phyloP scores from a whole-genome alignment of 2,797 vertebrate genomes.

The Poecilia wingei region DNA sequence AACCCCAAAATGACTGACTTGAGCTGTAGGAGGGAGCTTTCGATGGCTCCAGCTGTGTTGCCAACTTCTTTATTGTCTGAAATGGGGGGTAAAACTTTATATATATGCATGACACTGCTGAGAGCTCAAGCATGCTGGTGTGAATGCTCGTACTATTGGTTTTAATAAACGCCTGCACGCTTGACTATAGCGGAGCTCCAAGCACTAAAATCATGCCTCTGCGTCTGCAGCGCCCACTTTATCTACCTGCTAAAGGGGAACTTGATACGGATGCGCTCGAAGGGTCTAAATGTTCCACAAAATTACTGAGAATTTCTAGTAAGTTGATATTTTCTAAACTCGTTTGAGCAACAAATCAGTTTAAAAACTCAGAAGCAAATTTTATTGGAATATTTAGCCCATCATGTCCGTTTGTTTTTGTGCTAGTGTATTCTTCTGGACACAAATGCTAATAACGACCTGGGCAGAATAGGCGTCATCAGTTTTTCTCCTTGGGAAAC shows the following conservation, averaged over 20 bases:
- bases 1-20: constrained; percentile 8
- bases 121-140: constrained; percentile 74
- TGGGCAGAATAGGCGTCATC: constrained; percentile 36
- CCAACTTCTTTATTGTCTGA: constrained; percentile 23
- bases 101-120: constrained; percentile 61
- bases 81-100: constrained; percentile 30
- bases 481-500: constrained; percentile 46
- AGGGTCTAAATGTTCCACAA: constrained; percentile 24
- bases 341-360: constrained; percentile 8
- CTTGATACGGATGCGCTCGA: constrained; percentile 28
- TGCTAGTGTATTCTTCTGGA: constrained; percentile 22
- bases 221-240: constrained; percentile 27
- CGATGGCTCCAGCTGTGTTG: not conserved
- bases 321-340: not conserved
- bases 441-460: constrained; percentile 62
- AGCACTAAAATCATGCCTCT: constrained; percentile 31
- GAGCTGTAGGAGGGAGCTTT: not conserved
- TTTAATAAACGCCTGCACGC: constrained; percentile 56
- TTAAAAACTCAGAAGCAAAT: not conserved
- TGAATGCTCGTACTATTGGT: constrained; percentile 50
- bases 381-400: constrained; percentile 2
- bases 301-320: constrained; percentile 12
- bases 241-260: constrained; percentile 37
- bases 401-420: constrained; percentile 17
- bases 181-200: constrained; percentile 48